Conservation (phyloP, 2,113 vertebrate genomes). For the Mustelus asterias region DNA sequence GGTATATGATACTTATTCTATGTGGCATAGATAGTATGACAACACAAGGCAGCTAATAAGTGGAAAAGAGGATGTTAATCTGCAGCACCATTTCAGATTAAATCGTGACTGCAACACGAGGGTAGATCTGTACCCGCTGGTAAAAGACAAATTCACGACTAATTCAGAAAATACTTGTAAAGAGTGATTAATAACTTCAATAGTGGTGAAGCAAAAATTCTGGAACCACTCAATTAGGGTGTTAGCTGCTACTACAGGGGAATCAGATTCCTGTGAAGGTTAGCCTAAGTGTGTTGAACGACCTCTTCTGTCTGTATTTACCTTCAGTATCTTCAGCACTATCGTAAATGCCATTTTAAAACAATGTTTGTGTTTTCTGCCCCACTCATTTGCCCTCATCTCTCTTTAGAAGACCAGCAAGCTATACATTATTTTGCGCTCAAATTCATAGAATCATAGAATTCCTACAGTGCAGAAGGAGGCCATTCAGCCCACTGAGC, state of each 20-base stretch:
- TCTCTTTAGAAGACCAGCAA: not conserved
- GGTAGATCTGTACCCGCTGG: not conserved
- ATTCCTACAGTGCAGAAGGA: too few relatives aligned
- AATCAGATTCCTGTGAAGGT: not conserved
- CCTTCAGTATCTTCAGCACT: not conserved
- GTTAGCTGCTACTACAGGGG: not conserved
- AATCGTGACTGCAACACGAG: not conserved
- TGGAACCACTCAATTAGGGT: not conserved
- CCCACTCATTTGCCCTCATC: not conserved
- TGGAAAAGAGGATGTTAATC: not conserved
- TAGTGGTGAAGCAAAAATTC: not conserved
- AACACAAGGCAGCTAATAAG: not conserved
- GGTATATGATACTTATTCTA: not conserved
- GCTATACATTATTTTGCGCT: not conserved
- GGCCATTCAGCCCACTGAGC: too few relatives aligned
- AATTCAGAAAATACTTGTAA: not conserved
- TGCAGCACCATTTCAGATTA: not conserved
- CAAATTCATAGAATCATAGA: not conserved
- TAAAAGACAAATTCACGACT: not conserved
- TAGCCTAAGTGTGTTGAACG: not conserved
- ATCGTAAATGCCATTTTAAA: not conserved
- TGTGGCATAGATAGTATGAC: not conserved
- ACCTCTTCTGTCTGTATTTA: not conserved
- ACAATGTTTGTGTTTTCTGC: not conserved
- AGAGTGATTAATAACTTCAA: not conserved